phyloP scores from a whole-genome alignment of 2,113 vertebrate species.

The Cebidichthys violaceus region DNA sequence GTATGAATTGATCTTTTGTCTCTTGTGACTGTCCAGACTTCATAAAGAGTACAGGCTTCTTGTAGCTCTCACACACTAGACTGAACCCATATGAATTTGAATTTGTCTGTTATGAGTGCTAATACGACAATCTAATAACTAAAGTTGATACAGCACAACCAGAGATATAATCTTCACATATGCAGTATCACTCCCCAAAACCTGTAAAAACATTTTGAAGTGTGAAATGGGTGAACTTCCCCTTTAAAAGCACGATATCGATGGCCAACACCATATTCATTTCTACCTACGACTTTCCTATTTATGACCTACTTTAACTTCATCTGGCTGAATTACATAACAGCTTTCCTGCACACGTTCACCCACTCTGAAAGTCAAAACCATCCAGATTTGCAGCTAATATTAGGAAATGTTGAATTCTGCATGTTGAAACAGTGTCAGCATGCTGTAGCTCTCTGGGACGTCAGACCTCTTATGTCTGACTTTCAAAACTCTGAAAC shows the following conservation, averaged over 20 bases:
- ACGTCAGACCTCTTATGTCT: neutral
- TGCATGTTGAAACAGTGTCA: neutral
- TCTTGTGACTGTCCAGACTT: no score
- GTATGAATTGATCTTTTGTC: no score
- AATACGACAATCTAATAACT: no score
- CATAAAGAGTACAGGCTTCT: neutral
- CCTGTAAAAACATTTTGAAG: neutral
- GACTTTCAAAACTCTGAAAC: neutral
- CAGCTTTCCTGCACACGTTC: neutral
- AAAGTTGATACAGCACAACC: neutral
- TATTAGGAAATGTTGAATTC: neutral
- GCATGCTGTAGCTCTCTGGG: neutral
- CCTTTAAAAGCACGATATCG: neutral
- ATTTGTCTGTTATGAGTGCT: neutral
- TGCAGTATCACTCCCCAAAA: neutral
- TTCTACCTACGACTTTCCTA: neutral
- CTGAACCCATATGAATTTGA: neutral
- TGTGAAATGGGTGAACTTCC: neutral
- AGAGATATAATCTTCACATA: neutral
- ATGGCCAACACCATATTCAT: neutral
- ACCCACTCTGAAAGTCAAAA: neutral
- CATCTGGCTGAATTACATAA: constrained; percentile 6
- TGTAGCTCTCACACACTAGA: no score
- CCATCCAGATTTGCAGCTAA: neutral
- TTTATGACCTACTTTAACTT: neutral